These are phyloP conservation scores for Phrynosoma blainvillii DNA, from an alignment of 2,113 vertebrate species.

Conservation along the genomic window DNA sequence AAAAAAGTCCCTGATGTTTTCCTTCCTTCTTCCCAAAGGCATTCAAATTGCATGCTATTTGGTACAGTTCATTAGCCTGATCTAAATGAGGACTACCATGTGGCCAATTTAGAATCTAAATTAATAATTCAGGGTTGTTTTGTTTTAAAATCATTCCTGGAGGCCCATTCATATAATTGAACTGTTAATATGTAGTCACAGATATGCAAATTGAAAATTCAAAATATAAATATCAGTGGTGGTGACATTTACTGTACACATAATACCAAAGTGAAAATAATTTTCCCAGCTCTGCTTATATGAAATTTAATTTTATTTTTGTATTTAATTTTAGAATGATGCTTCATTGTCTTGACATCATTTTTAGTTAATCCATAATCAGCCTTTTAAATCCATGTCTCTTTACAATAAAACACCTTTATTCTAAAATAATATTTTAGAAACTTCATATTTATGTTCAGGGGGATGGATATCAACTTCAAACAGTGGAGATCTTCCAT, in stretches of 20 bases:
- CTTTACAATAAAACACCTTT: background rate
- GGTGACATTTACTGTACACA: background rate
- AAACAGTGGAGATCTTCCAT: background rate
- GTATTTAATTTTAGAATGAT: background rate
- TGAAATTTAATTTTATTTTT: background rate
- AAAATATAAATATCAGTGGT: constrained; percentile 16
- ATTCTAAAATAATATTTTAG: background rate
- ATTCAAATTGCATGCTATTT: constrained; percentile 4
- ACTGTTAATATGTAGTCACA: constrained; percentile 17
- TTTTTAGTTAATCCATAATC: background rate
- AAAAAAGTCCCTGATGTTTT: background rate
- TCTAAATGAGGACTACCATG: constrained; percentile 12
- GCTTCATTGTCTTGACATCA: background rate
- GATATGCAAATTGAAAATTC: constrained; percentile 19
- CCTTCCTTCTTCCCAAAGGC: background rate
- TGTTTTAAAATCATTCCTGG: constrained; percentile 30
- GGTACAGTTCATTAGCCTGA: constrained; percentile 16
- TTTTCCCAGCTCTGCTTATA: background rate
- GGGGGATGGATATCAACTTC: background rate
- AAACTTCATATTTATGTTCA: background rate
- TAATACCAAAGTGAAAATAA: constrained; percentile 21
- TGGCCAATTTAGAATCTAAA: constrained; percentile 21
- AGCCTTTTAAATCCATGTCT: background rate
- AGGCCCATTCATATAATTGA: constrained; percentile 19
- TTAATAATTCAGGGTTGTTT: constrained; percentile 20